phyloP scores from a whole-genome alignment of 2,113 vertebrate genomes.

The Micromys minutus region DNA sequence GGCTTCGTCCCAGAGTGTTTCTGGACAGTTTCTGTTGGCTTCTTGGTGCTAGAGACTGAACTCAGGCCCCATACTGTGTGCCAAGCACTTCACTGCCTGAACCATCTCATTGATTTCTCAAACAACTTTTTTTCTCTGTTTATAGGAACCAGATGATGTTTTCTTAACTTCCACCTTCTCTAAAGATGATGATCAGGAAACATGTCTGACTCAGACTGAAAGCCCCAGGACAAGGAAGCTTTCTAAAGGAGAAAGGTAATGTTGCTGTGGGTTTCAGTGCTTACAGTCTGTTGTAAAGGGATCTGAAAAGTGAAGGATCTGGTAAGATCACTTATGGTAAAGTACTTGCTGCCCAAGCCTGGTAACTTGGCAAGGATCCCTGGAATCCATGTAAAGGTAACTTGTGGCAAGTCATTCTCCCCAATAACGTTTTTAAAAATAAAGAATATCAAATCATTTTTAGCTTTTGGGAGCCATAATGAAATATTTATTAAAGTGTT shows the following conservation, averaged over 20 bases:
- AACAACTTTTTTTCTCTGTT: slow-evolving; percentile 39
- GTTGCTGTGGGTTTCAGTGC: background rate
- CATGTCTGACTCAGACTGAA: background rate
- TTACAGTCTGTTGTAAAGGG: background rate
- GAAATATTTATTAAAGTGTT: slow-evolving; percentile 6
- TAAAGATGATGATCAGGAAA: slow-evolving; percentile 56
- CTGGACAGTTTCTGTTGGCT: background rate
- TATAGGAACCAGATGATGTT: slow-evolving; percentile 74
- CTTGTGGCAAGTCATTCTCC: background rate
- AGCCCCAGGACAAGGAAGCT: slow-evolving; percentile 52
- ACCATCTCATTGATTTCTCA: slow-evolving; percentile 19
- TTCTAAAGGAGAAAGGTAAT: slow-evolving; percentile 79
- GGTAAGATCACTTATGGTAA: too few species aligned
- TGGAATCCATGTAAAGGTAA: background rate
- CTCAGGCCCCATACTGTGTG: background rate
- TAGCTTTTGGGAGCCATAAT: background rate
- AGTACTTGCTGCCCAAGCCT: background rate
- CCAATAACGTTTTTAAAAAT: too few species aligned
- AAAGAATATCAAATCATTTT: background rate
- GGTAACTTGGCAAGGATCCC: background rate
- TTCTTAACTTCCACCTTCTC: slow-evolving; percentile 15
- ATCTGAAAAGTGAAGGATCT: slow-evolving; percentile 5
- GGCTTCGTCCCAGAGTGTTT: slow-evolving; percentile 31
- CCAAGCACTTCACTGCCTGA: background rate
- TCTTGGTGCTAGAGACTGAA: background rate